phyloP scores from a whole-genome alignment of 2,888 invertebrate genomes.

The Macaria notata region DNA sequence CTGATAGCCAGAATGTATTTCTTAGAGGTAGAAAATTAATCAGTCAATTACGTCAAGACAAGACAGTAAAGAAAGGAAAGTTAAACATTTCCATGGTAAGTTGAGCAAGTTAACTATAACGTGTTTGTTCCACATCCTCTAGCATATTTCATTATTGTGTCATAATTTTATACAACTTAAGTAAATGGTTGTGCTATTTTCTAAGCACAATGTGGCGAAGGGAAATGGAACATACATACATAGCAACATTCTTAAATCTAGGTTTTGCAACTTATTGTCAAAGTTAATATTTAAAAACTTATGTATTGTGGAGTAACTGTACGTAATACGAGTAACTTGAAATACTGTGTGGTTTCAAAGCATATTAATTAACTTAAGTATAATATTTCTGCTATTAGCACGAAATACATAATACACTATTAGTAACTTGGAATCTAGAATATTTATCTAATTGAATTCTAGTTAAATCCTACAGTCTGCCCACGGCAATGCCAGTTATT shows the following conservation, averaged over 20 bases:
- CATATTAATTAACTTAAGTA: too few species aligned
- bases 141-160: conserved; percentile 15
- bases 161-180: conserved; percentile 21
- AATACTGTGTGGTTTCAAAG: not conserved
- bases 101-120: conserved; percentile 3
- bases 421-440: too few species aligned
- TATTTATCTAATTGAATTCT: not conserved
- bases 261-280: too few species aligned
- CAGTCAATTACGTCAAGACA: not conserved
- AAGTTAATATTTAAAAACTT: too few species aligned
- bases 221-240: conserved; percentile 36
- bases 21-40: too few species aligned
- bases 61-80: not conserved
- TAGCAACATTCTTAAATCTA: not conserved
- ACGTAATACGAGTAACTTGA: not conserved
- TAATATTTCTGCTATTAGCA: too few species aligned
- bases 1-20: too few species aligned
- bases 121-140: conserved; percentile 2
- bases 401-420: too few species aligned
- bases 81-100: conserved; percentile 9
- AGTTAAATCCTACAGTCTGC: not conserved
- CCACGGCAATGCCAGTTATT: not conserved
- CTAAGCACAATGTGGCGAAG: conserved; percentile 20
- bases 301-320: not conserved
- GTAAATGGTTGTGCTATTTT: conserved; percentile 17